Base-by-base conservation (phyloP, 1,140 invertebrate genomes). In the Steinernema feltiae region DNA sequence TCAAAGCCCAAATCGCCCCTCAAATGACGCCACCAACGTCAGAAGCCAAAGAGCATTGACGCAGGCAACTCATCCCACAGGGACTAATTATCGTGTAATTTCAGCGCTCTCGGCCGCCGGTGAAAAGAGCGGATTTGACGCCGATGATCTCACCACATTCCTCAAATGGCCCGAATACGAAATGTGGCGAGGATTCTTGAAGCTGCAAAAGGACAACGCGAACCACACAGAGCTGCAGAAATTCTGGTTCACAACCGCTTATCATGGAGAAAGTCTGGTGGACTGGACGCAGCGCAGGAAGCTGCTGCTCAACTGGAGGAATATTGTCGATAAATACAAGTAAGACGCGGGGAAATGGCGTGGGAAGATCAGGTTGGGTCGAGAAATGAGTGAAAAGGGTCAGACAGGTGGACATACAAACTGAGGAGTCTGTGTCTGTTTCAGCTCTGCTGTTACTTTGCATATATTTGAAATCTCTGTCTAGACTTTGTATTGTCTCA, bases 241-340 rank as follows among this genome's bases (percentile, higher is more conserved):
- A 46, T 86, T 85, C 72, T 86, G 86, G 69, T 84, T 85, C 46
- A 85, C 85, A 30, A 84, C 81, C 21, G 84, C 81, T 1, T 86
- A 82, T 73, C 80, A 82, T 32, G 84, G 85, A 18, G 76, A 84
- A 2, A 63, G 86, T 31, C 35, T 85, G 30, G 77, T 77, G 32
- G 71, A 82, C 17, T 85, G 84, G 84, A 76, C 80, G 3, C 74
- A 79, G 35, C 80, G 84, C 30, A 79, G 80, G 31, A 73, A 81
- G 48, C 35, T 83, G 24, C 73, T 86, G 71, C 85, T 86, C 41
- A 71, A 72, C 30, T 85, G 83, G 83, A 72, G 84, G 48, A 70
- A 63, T 27, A 76, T 82, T 31, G 79, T 86, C 12, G 84, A 85
- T 32, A 84, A 84, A 48, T 85, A 85, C 74, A 74, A 75, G 82